These are phyloP conservation scores for Myotis planiceps DNA, from an alignment of 2,797 vertebrate genomes.

Conservation along the genomic window DNA sequence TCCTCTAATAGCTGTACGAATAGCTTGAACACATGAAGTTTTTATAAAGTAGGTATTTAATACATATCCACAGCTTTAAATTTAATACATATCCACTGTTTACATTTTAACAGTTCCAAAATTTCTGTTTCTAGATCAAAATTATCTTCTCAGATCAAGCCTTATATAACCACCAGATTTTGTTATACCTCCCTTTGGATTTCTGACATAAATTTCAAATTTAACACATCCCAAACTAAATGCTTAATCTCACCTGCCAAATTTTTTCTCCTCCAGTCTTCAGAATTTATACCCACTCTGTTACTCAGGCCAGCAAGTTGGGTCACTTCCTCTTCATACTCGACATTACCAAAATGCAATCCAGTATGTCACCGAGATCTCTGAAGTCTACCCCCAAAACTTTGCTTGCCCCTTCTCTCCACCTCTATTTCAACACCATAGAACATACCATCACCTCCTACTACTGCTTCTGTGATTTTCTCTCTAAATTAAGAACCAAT, in stretches of 20 bases:
- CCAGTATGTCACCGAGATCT: background rate
- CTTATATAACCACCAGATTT: slow-evolving; percentile 40
- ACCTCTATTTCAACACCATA: background rate
- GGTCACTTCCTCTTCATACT: background rate
- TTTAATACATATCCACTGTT: background rate
- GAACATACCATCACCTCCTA: background rate
- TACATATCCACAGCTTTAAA: slow-evolving; percentile 20
- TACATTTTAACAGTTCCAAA: slow-evolving; percentile 9
- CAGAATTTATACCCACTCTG: background rate
- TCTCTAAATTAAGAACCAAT: background rate
- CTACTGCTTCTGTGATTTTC: background rate
- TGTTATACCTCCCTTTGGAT: slow-evolving; percentile 5
- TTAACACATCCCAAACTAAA: slow-evolving; percentile 19
- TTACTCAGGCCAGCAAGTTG: background rate
- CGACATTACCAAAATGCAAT: background rate
- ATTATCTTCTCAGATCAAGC: slow-evolving; percentile 20
- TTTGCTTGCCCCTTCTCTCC: background rate
- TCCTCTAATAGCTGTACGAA: background rate
- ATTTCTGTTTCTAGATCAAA: slow-evolving; percentile 39
- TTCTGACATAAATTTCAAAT: slow-evolving; percentile 50
- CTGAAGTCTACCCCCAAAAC: background rate
- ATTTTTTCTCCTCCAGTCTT: background rate
- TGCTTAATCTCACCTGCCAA: slow-evolving; percentile 29
- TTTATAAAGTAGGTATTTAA: background rate
- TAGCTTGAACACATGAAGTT: background rate